Evolutionary conservation across 2,888 invertebrate genomes (phyloP).

Genomic region (Camponotus fellah): DNA sequence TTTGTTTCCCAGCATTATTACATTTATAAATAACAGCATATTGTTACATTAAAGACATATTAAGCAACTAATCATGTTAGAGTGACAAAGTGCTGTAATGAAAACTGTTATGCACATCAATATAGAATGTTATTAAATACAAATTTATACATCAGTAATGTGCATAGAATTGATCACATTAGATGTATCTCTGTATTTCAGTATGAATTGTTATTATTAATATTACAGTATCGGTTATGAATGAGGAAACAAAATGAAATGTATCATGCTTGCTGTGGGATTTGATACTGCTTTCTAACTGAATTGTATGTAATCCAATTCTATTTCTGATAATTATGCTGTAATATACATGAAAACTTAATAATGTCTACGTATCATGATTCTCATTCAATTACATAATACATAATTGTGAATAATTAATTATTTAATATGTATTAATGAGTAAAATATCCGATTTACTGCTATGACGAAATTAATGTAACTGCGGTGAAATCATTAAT

Average conservation of each 20-base stretch:
- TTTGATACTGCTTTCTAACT: not conserved
- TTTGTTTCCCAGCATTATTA: not conserved
- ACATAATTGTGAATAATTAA: conserved; percentile 17
- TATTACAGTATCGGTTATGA: not conserved
- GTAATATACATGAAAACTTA: conserved; percentile 39
- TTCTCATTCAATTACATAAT: conserved; percentile 20
- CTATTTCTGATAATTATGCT: conserved; percentile 43
- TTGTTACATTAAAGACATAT: not conserved
- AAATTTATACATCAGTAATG: not conserved
- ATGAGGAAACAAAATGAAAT: conserved; percentile 21
- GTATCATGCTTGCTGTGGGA: not conserved
- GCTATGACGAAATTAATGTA: conserved; percentile 12
- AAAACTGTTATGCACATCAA: not conserved
- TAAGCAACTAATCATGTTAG: not conserved
- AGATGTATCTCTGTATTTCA: conserved; percentile 14
- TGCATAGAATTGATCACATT: conserved; percentile 13
- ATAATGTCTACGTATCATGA: conserved; percentile 22
- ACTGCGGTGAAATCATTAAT: not conserved
- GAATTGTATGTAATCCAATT: conserved; percentile 43
- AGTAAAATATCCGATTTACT: not conserved
- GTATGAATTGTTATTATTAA: conserved; percentile 9
- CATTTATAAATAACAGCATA: not conserved
- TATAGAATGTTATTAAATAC: conserved; percentile 1
- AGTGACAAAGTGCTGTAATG: not conserved
- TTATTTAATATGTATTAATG: conserved; percentile 39